Base-by-base conservation (phyloP, 2,113 vertebrate genomes). In the Syrmaticus mikado region DNA sequence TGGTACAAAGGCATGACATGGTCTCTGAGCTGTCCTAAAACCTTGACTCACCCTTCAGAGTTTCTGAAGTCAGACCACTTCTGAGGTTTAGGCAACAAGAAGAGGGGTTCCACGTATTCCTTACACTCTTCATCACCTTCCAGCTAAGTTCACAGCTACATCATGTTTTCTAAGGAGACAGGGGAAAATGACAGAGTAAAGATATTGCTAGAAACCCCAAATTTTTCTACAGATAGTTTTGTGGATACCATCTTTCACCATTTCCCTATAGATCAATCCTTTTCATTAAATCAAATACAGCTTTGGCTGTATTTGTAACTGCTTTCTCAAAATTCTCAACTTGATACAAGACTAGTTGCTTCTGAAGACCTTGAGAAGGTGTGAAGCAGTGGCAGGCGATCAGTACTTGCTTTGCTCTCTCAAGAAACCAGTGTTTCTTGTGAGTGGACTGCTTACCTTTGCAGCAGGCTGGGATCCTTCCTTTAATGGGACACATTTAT, bases 371-470 rank as follows among this genome's bases (percentile, higher is more conserved):
- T 67, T 74, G 71, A 73, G 46, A 89, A 40, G 8, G 5, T 28
- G 32, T 24, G 76, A 93, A 65, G 46, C n/a, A 11, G 18, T 55
- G n/a, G 67, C 71, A n/a, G 36, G 46, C 65, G 58, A 60, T 36
- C 45, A 32, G 41, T 21, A 70, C 18, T 90, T 80, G 41, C 34
- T 81, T 5, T 50, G 12, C 11, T 74, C 82, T 79, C 61, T 90
- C 41, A 84, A 95, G 94, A 93, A 82, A 73, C 57, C 61, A 61
- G 88, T 83, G 88, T 19, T 77, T 93, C 85, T 83, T 83, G 82
- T 1, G 1, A 88, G 78, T 40, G 77, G 83, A 72, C 90, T 46
- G 65, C 15, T 80, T 85, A 96, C 87, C 80, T 95, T 90, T 81
- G 34, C 32, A 61, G 61, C 65, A 88, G 86, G 24, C 43, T 88